Conservation (phyloP, 2,888 invertebrate genomes). For the Hetaerina titia region DNA sequence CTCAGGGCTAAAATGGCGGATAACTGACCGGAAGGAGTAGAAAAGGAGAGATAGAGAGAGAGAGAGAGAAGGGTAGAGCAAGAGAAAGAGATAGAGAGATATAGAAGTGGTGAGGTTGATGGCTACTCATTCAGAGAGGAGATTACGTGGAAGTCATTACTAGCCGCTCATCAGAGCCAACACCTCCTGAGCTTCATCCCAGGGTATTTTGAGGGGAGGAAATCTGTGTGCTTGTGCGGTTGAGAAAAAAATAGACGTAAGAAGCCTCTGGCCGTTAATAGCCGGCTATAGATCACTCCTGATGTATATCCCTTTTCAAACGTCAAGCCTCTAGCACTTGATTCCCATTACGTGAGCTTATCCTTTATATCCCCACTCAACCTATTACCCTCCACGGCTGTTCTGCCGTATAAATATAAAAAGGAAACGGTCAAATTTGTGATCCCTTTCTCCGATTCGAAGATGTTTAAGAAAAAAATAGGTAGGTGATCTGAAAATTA, state of each 20-base stretch:
- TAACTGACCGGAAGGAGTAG: background rate
- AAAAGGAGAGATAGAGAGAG: background rate
- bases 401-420: background rate
- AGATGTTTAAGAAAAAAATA: too few species aligned
- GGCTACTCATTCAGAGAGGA: background rate
- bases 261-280: background rate
- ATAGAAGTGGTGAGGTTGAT: background rate
- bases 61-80: background rate
- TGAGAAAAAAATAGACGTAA: background rate
- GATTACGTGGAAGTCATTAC: background rate
- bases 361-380: background rate
- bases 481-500: too few species aligned
- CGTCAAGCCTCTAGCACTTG: background rate
- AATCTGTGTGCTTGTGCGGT: background rate
- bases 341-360: background rate
- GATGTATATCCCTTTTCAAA: background rate
- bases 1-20: background rate
- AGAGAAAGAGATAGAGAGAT: background rate
- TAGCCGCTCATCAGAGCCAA: background rate
- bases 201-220: background rate
- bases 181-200: background rate
- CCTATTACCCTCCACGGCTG: background rate
- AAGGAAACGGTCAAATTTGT: background rate
- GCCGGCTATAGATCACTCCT: background rate
- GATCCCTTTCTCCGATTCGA: background rate